These are phyloP conservation scores for Drosophila subpulchrella DNA, from an alignment of 1,140 invertebrate species.

Conservation along the genomic window DNA sequence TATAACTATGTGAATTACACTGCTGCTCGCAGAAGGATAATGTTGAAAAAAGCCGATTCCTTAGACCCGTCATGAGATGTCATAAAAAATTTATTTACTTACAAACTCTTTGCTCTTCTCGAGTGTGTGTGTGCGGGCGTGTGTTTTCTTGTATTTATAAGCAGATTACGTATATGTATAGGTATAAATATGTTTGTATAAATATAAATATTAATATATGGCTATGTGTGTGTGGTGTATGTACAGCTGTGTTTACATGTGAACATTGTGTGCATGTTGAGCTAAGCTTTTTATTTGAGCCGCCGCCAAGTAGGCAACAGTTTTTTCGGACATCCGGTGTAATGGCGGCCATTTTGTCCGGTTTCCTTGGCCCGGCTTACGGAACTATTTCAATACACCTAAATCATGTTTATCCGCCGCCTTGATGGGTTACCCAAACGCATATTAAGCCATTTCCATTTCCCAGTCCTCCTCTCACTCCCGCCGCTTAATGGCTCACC, in stretches of 20 bases:
- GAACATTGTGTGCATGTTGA: constrained; percentile 39
- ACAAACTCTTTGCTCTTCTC: constrained; percentile 49
- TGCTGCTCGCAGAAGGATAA: constrained; percentile 6
- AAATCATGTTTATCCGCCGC: constrained; percentile 80
- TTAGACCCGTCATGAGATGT: constrained; percentile 57
- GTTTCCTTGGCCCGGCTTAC: constrained; percentile 22
- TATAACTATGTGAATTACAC: constrained; percentile 39
- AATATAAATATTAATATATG: constrained; percentile 50
- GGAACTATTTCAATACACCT: constrained; percentile 79
- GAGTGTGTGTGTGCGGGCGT: constrained; percentile 12
- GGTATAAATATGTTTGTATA: constrained; percentile 20
- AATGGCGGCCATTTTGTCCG: constrained; percentile 52
- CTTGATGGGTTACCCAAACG: constrained; percentile 64
- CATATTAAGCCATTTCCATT: constrained; percentile 79
- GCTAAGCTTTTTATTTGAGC: constrained; percentile 43
- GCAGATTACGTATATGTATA: constrained; percentile 28
- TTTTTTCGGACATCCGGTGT: constrained; percentile 44
- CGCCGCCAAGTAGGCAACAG: constrained; percentile 66
- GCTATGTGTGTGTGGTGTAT: constrained; percentile 42
- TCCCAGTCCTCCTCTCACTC: constrained; percentile 18
- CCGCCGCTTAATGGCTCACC: constrained; percentile 37
- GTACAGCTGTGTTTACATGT: constrained; percentile 50
- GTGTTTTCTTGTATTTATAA: constrained; percentile 45
- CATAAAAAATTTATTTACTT: constrained; percentile 78
- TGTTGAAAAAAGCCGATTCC: constrained; percentile 40